Base-by-base conservation (phyloP, 2,888 invertebrate genomes). In the Sesia bembeciformis region DNA sequence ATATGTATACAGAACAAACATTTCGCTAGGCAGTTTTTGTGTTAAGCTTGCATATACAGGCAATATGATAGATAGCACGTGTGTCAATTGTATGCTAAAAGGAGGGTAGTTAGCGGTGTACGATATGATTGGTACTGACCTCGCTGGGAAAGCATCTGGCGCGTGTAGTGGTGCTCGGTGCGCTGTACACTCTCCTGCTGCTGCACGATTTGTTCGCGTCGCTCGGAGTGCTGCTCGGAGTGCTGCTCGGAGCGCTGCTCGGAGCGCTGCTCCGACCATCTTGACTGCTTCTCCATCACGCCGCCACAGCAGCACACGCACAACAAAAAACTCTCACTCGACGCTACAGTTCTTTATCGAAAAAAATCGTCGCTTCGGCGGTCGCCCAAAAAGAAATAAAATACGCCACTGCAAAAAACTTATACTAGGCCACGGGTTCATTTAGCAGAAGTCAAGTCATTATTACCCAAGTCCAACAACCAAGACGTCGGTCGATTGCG, bases 401-500 rank as follows among this genome's bases (percentile, higher is more conserved):
- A 77, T 76, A 83, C 86, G 84, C 84, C 85, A 87, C 86, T 85
- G 78, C 78, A 79, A 81, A 72, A 79, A 84, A 86, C 85, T 85
- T 76, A 80, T 82, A 80, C 75, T 81, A 85, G 86, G 88, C 80
- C 89, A 89, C 90, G 89, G 89, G 87, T 88, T 90, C 89, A 89
- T 89, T 90, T 92, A 92, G 93, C 92, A 93, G 92, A 92, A 93
- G 92, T 92, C 90, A 93, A 93, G 93, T 93, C 93, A 93, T 93
- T 92, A 92, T 93, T 92, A 84, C 92, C 92, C 91, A 92, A 92
- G 90, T 90, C 91, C 90, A 88, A 93, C 90, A 88, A 92, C 93
- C 94, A 94, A 95, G 95, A 95, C 95, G 95, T 95, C 95, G 95
- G 94, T 95, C 95, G 95, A 94, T 94, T 94, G 94, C 94, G 94